Conservation (phyloP, 2,113 vertebrate species). For the Glaucomys volans region DNA sequence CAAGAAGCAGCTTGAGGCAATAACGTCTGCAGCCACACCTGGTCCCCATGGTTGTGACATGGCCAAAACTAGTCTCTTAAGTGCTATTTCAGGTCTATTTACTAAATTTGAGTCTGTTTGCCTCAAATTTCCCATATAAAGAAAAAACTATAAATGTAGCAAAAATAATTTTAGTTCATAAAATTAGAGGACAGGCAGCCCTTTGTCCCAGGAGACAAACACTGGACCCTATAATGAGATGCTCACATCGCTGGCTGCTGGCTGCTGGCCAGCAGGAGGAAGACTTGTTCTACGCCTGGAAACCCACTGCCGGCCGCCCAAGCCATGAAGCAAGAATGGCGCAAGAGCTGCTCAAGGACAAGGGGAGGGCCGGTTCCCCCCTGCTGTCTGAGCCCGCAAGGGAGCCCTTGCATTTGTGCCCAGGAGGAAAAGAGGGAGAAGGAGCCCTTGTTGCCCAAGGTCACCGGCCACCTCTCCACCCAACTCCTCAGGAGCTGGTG, state of each 20-base stretch:
- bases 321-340: background rate
- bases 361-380: background rate
- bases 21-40: rapidly evolving
- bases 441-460: no score
- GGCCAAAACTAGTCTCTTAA: background rate
- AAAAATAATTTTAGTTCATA: background rate
- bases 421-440: background rate
- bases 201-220: background rate
- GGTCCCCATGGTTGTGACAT: rapidly evolving
- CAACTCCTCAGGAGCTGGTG: no score
- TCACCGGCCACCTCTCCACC: rapidly evolving
- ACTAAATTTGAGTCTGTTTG: background rate
- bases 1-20: rapidly evolving
- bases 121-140: background rate
- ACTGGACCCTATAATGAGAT: background rate
- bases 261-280: background rate
- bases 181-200: background rate
- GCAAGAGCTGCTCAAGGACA: rapidly evolving
- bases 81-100: background rate
- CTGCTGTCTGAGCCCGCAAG: background rate
- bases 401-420: no score
- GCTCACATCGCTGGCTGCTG: no score
- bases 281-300: background rate
- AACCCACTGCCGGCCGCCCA: background rate
- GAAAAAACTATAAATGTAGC: background rate